Conservation (phyloP, 2,113 vertebrate genomes). For the Andinoacara biseriatus region DNA sequence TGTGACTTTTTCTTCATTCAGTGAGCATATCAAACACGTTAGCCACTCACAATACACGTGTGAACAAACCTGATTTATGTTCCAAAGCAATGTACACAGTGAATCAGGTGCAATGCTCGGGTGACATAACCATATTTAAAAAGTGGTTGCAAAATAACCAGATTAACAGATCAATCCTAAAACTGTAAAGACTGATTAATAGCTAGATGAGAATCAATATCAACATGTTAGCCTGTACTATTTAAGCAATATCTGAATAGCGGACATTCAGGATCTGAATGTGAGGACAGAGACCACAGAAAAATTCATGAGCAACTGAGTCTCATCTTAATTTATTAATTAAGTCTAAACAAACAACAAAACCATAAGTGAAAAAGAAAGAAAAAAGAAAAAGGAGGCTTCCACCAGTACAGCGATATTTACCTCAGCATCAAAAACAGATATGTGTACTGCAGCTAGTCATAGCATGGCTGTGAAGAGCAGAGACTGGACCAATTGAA, state of each 20-base stretch:
- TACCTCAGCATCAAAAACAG: neutral
- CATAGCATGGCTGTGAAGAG: conserved; percentile 45
- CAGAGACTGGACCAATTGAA: conserved; percentile 48
- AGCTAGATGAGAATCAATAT: neutral
- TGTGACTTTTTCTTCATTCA: neutral
- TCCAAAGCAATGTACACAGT: neutral
- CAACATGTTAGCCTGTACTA: neutral
- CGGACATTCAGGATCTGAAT: too few relatives aligned
- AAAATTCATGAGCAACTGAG: neutral
- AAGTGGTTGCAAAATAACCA: too few relatives aligned
- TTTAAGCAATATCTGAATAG: neutral
- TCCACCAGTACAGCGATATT: neutral
- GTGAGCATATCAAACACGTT: neutral
- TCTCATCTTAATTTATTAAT: neutral
- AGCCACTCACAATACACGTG: neutral
- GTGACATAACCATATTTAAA: too few relatives aligned
- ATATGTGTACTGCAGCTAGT: conserved; percentile 38
- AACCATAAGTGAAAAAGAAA: neutral
- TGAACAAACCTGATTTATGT: rapidly evolving
- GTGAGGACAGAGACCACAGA: neutral
- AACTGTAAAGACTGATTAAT: neutral
- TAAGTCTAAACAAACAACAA: neutral
- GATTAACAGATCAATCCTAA: neutral
- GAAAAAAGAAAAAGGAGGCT: neutral
- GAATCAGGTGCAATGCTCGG: too few relatives aligned